Evolutionary conservation across 2,888 invertebrate species (phyloP).

Genomic region (Papilio protenor): DNA sequence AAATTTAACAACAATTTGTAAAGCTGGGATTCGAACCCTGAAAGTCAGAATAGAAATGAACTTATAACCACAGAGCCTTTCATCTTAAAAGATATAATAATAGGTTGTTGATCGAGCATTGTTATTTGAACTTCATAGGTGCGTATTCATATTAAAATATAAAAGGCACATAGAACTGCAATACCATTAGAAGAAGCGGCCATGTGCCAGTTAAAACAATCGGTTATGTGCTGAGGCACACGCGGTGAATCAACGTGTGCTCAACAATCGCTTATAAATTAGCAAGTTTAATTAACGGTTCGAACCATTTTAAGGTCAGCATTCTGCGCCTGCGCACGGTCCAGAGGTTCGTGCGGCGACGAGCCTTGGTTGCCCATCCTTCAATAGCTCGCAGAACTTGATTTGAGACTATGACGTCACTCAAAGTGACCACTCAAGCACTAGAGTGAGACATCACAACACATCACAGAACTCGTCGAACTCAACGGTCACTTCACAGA

Average conservation of each 20-base stretch:
- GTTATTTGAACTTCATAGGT: neutral
- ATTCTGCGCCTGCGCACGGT: conserved; percentile 85
- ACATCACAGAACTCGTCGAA: conserved; percentile 51
- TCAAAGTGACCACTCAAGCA: conserved; percentile 20
- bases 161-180: conserved; percentile 12
- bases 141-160: neutral
- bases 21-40: neutral
- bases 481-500: conserved; percentile 61
- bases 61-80: neutral
- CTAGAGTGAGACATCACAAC: conserved; percentile 45
- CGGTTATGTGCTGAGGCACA: conserved; percentile 29
- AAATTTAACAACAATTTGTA: neutral
- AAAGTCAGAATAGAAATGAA: neutral
- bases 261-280: conserved; percentile 41
- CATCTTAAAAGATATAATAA: neutral
- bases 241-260: conserved; percentile 38
- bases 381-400: conserved; percentile 31
- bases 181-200: conserved; percentile 37
- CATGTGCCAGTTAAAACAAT: conserved; percentile 42
- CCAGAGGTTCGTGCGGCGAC: conserved; percentile 92
- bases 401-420: conserved; percentile 26
- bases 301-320: conserved; percentile 80
- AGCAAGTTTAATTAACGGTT: conserved; percentile 40
- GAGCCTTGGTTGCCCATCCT: conserved; percentile 93
- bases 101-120: conserved; percentile 3